A percentile compares a stretch with the other conserved stretches of the same genome.
Evolutionary conservation across 2,888 invertebrate species (phyloP).

Genomic region (Platycheirus rosarum): DNA sequence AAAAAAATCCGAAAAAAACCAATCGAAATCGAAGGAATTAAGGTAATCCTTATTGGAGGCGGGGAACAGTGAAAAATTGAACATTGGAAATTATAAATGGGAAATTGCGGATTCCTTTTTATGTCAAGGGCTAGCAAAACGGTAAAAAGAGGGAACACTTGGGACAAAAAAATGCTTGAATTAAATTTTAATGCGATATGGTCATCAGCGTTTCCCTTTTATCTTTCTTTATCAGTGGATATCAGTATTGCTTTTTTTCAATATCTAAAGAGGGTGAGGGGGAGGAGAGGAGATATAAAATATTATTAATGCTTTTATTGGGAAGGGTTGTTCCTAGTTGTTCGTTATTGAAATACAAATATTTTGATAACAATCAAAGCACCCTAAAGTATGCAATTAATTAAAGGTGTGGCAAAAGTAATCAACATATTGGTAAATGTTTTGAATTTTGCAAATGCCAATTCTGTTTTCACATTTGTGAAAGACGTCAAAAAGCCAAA

Average conservation of each 20-base stretch:
- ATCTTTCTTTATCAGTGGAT: too few relatives aligned
- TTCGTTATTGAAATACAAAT: too few relatives aligned
- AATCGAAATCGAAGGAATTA: conserved; percentile 57
- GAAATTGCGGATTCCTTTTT: conserved; percentile 5
- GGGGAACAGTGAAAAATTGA: conserved; percentile 39
- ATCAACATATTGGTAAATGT: too few relatives aligned
- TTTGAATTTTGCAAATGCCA: too few relatives aligned
- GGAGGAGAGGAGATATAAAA: too few relatives aligned
- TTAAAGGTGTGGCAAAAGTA: too few relatives aligned
- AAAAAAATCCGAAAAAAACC: conserved; percentile 22
- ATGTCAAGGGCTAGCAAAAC: conserved; percentile 7
- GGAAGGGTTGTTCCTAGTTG: too few relatives aligned
- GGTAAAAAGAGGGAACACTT: neutral
- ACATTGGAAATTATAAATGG: conserved; percentile 27
- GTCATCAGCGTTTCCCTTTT: neutral
- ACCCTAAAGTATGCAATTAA: too few relatives aligned
- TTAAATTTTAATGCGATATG: conserved; percentile 9
- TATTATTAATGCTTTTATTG: too few relatives aligned
- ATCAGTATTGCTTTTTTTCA: neutral
- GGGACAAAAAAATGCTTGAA: neutral
- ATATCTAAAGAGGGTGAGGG: neutral
- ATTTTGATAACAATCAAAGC: too few relatives aligned
- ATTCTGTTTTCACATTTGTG: too few relatives aligned
- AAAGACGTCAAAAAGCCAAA: too few relatives aligned
- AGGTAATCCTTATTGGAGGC: conserved; percentile 55